A percentile compares a stretch with the other conserved stretches of the same genome.
phyloP scores from a whole-genome alignment of 2,888 invertebrate species.

The Leptopilina myrica region DNA sequence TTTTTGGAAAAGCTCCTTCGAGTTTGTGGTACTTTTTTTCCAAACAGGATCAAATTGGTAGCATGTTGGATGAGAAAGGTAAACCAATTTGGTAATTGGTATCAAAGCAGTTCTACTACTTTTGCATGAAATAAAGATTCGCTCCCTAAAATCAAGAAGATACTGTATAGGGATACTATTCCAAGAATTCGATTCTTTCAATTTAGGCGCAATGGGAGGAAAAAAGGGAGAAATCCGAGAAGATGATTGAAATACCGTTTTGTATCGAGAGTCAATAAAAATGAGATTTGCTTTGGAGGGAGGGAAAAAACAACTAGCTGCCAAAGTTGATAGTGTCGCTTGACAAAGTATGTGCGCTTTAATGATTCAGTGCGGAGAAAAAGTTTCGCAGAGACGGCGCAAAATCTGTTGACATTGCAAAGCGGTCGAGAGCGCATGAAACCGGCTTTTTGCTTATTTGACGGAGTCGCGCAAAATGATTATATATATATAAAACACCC shows the following conservation, averaged over 20 bases:
- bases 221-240: no score
- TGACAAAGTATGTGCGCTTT: slow-evolving; percentile 33
- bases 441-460: slow-evolving; percentile 15
- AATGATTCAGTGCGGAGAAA: slow-evolving; percentile 2
- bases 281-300: not conserved
- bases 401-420: slow-evolving; percentile 32
- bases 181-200: no score
- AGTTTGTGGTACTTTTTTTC: no score
- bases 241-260: not conserved
- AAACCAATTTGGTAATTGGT: no score
- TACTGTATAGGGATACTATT: no score
- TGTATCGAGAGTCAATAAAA: slow-evolving; percentile 12
- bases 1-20: no score
- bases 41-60: no score
- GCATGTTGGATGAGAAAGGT: no score
- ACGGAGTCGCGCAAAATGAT: not conserved
- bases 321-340: slow-evolving; percentile 34
- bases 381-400: slow-evolving; percentile 10
- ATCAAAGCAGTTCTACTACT: no score
- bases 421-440: slow-evolving; percentile 15
- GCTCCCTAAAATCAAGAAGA: no score
- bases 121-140: no score
- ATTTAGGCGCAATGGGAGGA: no score
- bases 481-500: slow-evolving; percentile 12
- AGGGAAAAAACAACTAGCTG: slow-evolving; percentile 7